A percentile compares a stretch with the other conserved stretches of the same genome.
phyloP scores from a whole-genome alignment of 2,113 vertebrate genomes.

The Seriola aureovittata region DNA sequence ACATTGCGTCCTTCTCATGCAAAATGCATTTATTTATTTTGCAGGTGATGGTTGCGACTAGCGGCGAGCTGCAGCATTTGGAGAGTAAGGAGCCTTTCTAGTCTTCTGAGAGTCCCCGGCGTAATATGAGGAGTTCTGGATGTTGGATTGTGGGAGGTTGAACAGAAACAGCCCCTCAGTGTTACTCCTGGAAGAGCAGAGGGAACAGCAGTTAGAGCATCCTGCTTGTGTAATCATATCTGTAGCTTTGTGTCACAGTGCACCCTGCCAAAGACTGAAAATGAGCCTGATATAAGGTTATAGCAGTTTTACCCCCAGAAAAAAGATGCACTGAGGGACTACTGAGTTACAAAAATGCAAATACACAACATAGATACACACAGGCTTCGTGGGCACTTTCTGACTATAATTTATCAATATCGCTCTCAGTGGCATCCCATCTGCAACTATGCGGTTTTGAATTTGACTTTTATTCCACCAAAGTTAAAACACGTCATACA shows the following conservation, averaged over 20 bases:
- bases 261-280: slow-evolving; percentile 11
- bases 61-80: slow-evolving; percentile 88
- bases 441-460: background rate
- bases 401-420: background rate
- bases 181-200: slow-evolving; percentile 88
- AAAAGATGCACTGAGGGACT: slow-evolving; percentile 5
- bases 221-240: background rate
- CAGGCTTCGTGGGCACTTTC: slow-evolving; percentile 19
- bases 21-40: slow-evolving; percentile 82
- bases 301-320: background rate
- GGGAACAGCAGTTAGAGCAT: slow-evolving; percentile 69
- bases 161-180: slow-evolving; percentile 82
- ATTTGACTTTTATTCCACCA: background rate
- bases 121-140: slow-evolving; percentile 59
- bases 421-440: background rate
- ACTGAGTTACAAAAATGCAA: slow-evolving; percentile 3
- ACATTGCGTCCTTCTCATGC: slow-evolving; percentile 90
- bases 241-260: background rate
- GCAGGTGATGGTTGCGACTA: slow-evolving; percentile 87
- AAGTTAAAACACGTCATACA: background rate
- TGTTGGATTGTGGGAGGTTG: slow-evolving; percentile 82
- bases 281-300: slow-evolving; percentile 5
- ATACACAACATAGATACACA: slow-evolving; percentile 50
- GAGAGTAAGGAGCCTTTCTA: slow-evolving; percentile 63
- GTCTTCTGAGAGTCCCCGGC: slow-evolving; percentile 65